Evolutionary conservation across 2,888 invertebrate species (phyloP), one percentile per base, ranked within the genome.

Genomic region (Pterostichus madidus): DNA sequence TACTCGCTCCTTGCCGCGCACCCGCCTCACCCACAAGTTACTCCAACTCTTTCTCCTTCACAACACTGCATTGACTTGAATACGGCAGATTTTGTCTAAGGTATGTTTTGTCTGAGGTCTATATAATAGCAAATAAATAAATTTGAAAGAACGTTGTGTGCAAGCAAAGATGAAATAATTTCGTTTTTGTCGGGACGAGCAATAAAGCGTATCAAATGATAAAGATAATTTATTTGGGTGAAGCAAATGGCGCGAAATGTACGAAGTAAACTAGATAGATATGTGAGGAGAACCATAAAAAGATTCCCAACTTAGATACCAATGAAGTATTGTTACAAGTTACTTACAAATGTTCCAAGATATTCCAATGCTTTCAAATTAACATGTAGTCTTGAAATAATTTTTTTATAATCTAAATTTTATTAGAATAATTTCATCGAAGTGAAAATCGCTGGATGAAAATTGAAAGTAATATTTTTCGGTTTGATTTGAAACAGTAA

Each of bases 281-380:
- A 71, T 71, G 44, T 71, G 39, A 44, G 39, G 44, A 71, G 17
- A 64, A 71, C 68, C 44, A 44, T 71, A 71, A 71, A 64, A 71
- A 71, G 68, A 71, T 71, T 15, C 44, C 68, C 10, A 8, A 8
- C 24, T 8, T 7, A 44, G 68, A 71, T 71, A 71, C 4, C 44
- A 71, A 11, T 44, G 44, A 71, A 44, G 17, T 13, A 71, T 46
- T 44, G 68, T 17, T 71, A 15, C 17, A 32, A 64, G 64, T 31
- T 15, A 39, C 44, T 71, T 71, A 44, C 39, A 71, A 71, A 44
- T 44, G 44, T 71, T 17, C 10, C 44, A 39, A 64, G 64, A 71
- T 71, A 6, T 39, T 15, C 15, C 24, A 24, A 24, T 24, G 24
- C 24, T 24, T 24, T 24, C 35, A 64, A 64, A 68, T 35, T 68